These are phyloP conservation scores for Mycalesis mineus DNA, from an alignment of 2,888 invertebrate species.

Conservation along the genomic window DNA sequence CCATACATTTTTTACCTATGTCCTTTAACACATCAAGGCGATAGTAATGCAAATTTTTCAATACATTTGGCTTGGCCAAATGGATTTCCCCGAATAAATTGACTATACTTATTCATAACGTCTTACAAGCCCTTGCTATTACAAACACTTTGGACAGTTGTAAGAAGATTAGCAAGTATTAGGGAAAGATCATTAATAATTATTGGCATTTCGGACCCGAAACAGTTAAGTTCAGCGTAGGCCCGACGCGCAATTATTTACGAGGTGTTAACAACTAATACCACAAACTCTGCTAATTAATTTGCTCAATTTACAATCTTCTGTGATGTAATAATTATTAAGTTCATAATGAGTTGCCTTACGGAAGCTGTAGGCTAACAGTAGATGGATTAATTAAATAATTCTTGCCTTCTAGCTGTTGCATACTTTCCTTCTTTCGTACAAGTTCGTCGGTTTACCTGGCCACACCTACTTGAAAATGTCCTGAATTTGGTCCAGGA, in stretches of 20 bases:
- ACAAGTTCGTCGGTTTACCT: too few species aligned
- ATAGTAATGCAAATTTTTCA: too few species aligned
- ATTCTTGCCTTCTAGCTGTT: too few species aligned
- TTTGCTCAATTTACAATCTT: conserved; percentile 19
- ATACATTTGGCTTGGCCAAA: too few species aligned
- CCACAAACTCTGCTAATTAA: conserved; percentile 24
- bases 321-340: conserved; percentile 3
- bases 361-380: background rate
- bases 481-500: too few species aligned
- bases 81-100: too few species aligned
- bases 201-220: conserved; percentile 33
- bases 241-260: conserved; percentile 48
- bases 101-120: too few species aligned
- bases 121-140: too few species aligned
- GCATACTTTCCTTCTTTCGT: too few species aligned
- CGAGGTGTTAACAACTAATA: conserved; percentile 44
- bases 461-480: too few species aligned
- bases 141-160: conserved; percentile 40
- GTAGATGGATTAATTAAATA: background rate
- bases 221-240: conserved; percentile 37
- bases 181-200: conserved; percentile 56
- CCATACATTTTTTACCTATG: too few species aligned
- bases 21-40: too few species aligned
- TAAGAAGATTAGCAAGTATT: conserved; percentile 57
- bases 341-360: conserved; percentile 2